phyloP scores from a whole-genome alignment of 1,140 invertebrate genomes.

The Meloidogyne exigua region DNA sequence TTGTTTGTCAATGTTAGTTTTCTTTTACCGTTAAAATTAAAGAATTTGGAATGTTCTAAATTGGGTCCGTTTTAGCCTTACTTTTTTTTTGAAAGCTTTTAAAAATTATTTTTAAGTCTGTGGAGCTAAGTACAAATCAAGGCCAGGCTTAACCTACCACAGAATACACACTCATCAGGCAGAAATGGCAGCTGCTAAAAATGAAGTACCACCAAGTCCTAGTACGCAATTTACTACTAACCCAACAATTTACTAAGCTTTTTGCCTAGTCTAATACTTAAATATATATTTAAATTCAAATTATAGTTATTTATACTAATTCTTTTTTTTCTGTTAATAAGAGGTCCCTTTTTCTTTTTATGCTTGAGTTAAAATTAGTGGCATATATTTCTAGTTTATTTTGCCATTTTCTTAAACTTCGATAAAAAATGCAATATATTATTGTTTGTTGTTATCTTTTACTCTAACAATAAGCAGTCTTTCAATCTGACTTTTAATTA shows the following conservation, averaged over 20 bases:
- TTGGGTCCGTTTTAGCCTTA: not conserved
- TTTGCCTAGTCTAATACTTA: constrained; percentile 18
- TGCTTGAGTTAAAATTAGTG: constrained; percentile 9
- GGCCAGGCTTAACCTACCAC: constrained; percentile 92
- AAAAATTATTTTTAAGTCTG: constrained; percentile 67
- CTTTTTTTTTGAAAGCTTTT: too few relatives aligned
- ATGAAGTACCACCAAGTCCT: constrained; percentile 53
- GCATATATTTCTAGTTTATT: constrained; percentile 1
- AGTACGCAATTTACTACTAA: constrained; percentile 34
- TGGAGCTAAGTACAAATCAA: constrained; percentile 92
- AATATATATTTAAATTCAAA: not conserved
- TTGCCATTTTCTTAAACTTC: not conserved
- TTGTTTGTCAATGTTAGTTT: constrained; percentile 44
- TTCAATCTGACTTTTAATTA: constrained; percentile 19
- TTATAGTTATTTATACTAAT: too few relatives aligned
- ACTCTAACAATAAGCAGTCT: constrained; percentile 34
- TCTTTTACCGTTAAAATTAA: not conserved
- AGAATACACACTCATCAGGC: constrained; percentile 86
- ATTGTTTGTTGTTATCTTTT: not conserved
- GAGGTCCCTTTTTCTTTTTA: not conserved
- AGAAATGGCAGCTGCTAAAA: constrained; percentile 66
- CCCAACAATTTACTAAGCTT: not conserved
- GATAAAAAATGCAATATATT: constrained; percentile 1
- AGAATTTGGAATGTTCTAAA: not conserved
- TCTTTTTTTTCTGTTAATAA: not conserved